phyloP scores from a whole-genome alignment of 2,797 vertebrate genomes.

The Falco concolor region DNA sequence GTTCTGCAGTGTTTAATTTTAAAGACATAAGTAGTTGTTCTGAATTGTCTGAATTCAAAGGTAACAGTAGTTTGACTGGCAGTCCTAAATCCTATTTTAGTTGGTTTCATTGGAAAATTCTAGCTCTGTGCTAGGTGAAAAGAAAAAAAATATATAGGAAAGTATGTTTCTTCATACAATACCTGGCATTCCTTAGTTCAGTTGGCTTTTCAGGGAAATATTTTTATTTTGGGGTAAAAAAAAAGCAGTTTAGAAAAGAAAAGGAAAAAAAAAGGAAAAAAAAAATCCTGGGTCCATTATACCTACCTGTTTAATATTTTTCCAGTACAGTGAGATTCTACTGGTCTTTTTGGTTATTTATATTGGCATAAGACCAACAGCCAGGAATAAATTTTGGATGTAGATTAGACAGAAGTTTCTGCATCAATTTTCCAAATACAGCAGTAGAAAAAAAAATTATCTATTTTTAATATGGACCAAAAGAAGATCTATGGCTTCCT shows the following conservation, averaged over 20 bases:
- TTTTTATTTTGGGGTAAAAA: neutral
- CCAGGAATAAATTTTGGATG: neutral
- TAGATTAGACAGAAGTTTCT: neutral
- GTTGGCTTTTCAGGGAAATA: neutral
- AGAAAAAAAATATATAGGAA: neutral
- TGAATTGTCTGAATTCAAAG: neutral
- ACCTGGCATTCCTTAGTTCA: neutral
- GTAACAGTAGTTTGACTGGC: neutral
- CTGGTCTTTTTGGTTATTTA: neutral
- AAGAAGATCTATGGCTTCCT: neutral
- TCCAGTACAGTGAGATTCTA: neutral
- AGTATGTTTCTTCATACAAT: neutral
- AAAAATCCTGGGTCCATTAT: neutral
- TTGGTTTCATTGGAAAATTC: neutral
- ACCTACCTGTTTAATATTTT: neutral
- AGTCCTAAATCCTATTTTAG: neutral
- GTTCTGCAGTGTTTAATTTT: neutral
- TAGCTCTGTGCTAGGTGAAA: neutral
- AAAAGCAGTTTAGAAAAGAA: neutral
- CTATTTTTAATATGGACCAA: neutral
- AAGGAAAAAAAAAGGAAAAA: neutral
- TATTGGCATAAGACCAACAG: neutral
- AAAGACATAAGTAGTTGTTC: neutral
- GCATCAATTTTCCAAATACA: neutral
- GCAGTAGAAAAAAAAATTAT: too few relatives aligned